phyloP scores from a whole-genome alignment of 2,797 vertebrate species.

The Capromys pilorides region DNA sequence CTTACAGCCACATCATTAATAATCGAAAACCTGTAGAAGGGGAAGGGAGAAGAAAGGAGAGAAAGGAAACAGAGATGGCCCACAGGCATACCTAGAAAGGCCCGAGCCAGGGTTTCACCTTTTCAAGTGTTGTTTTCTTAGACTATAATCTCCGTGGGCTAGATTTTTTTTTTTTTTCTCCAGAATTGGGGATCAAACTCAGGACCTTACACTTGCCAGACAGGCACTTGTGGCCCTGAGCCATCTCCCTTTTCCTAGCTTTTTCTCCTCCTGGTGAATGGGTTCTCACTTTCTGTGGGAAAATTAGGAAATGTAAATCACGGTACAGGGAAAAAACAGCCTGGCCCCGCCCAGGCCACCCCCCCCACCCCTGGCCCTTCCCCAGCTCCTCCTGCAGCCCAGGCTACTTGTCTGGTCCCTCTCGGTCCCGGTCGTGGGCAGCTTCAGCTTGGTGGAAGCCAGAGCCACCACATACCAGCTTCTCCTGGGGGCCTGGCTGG shows the following conservation, averaged over 20 bases:
- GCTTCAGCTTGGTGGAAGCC: accelerated
- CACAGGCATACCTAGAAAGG: not conserved
- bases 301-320: not conserved
- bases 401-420: no score
- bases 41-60: not conserved
- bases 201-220: no score
- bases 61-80: not conserved
- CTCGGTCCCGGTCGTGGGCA: accelerated
- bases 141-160: not conserved
- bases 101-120: accelerated
- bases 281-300: no score
- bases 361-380: not conserved
- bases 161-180: no score
- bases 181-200: no score
- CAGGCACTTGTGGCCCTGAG: no score
- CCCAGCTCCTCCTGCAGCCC: not conserved
- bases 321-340: accelerated
- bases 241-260: no score
- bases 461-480: accelerated
- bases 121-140: not conserved
- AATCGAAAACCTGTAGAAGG: not conserved
- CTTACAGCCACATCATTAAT: not conserved
- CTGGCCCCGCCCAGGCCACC: accelerated
- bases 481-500: not conserved
- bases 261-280: not conserved